Evolutionary conservation across 2,113 vertebrate genomes (phyloP), one percentile per base, ranked within the genome.

Genomic region (Prionailurus bengalensis): DNA sequence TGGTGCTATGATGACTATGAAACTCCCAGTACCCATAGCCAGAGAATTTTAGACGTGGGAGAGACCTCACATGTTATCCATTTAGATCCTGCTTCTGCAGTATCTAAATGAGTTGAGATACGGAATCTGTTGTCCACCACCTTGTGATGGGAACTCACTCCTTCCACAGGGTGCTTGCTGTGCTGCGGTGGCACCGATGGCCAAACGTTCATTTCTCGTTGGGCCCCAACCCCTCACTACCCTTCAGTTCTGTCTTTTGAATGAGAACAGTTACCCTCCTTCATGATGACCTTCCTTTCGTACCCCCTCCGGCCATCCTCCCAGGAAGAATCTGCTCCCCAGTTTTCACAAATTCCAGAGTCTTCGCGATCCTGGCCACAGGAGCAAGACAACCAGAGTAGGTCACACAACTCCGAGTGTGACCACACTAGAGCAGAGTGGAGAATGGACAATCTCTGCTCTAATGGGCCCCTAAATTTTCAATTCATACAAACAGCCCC

Each of bases 141-240:
- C 36, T 1, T 23, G 5, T 1, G 25, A 25, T 2, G 9, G 17
- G 25, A 78, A 66, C 53, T 5, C 12, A 3, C 33, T 55, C 1
- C 48, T 27, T 66, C n/a, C 1, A 6, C 19, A 17, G 53, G 33
- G 10, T n/a, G 29, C 14, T 13, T 27, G n/a, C 31, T 66, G 39
- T 33, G 29, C 1, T 7, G 8, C 0, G 0, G 27, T 10, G 45
- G 83, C 7, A n/a, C 48, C 0, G 0, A 17, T 0, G 31, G 84
- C 33, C 39, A 45, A 31, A 39, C 7, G 39, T 5, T 12, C 15
- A 27, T 55, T n/a, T 63, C 17, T 10, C 5, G 7, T 11, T 13
- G 39, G 15, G 55, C 61, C 55, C 1, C 71, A 93, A 48, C 36
- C 9, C 89, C 25, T 39, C 79, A 3, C 58, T 25, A 73, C 48